phyloP scores from a whole-genome alignment of 2,888 invertebrate genomes.

The Graphium colonna region DNA sequence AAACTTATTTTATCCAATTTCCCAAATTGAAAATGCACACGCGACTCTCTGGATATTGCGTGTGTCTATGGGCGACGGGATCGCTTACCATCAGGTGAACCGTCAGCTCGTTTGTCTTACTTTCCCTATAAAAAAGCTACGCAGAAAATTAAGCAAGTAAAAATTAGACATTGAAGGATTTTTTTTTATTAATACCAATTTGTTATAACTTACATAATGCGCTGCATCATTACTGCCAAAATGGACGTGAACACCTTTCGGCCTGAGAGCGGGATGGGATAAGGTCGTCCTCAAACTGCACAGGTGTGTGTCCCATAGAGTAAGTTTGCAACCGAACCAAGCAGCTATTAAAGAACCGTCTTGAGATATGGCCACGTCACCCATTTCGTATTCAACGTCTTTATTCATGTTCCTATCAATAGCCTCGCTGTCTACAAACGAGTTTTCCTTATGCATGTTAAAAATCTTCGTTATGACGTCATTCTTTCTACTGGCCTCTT shows the following conservation, averaged over 20 bases:
- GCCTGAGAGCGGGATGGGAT: conserved; percentile 65
- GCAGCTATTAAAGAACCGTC: conserved; percentile 75
- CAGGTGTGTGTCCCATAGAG: conserved; percentile 67
- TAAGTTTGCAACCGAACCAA: conserved; percentile 71
- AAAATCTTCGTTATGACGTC: conserved; percentile 56
- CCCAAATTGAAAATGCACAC: too few relatives aligned
- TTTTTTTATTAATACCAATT: too few relatives aligned
- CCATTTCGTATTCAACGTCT: conserved; percentile 55
- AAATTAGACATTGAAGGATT: too few relatives aligned
- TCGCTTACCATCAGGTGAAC: too few relatives aligned
- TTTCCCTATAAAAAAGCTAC: too few relatives aligned
- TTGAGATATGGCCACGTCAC: conserved; percentile 66
- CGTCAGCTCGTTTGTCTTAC: too few relatives aligned
- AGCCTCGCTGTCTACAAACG: conserved; percentile 32
- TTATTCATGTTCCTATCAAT: conserved; percentile 35
- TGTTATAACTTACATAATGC: conserved; percentile 71
- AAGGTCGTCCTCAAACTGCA: conserved; percentile 61
- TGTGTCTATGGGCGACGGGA: too few relatives aligned
- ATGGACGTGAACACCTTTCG: conserved; percentile 62
- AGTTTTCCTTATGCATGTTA: conserved; percentile 56
- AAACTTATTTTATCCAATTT: too few relatives aligned
- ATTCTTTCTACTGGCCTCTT: conserved; percentile 31
- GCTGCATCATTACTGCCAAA: conserved; percentile 69
- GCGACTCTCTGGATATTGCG: too few relatives aligned
- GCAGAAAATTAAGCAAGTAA: too few relatives aligned